Evolutionary conservation across 2,888 invertebrate genomes (phyloP).

Genomic region (Thereva nobilitata): DNA sequence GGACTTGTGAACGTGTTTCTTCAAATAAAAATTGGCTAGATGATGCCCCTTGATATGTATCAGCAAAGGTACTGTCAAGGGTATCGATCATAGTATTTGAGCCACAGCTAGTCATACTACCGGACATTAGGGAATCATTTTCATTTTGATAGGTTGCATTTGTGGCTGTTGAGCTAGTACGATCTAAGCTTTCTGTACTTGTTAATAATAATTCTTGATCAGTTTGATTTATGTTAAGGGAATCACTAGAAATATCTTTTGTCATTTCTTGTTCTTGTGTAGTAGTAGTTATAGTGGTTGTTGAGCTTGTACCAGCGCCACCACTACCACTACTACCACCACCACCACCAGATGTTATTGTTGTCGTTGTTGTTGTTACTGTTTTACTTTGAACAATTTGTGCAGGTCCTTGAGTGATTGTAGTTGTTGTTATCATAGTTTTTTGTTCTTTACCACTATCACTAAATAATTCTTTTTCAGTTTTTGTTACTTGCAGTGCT

Average conservation of each 20-base stretch:
- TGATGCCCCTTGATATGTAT: slow-evolving; percentile 37
- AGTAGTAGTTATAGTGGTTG: slow-evolving; percentile 45
- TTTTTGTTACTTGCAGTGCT: slow-evolving; percentile 39
- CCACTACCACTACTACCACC: background rate
- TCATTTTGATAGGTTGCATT: slow-evolving; percentile 84
- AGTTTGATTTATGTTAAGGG: slow-evolving; percentile 56
- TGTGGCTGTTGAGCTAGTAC: slow-evolving; percentile 78
- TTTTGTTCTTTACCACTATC: slow-evolving; percentile 50
- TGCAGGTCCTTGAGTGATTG: slow-evolving; percentile 41
- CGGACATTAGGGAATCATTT: slow-evolving; percentile 83
- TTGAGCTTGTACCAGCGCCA: slow-evolving; percentile 16
- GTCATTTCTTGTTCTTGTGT: slow-evolving; percentile 45
- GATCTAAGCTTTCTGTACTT: slow-evolving; percentile 75
- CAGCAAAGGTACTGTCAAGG: slow-evolving; percentile 58
- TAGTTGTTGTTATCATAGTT: slow-evolving; percentile 45
- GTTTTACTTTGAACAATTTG: slow-evolving; percentile 35
- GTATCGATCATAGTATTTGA: slow-evolving; percentile 85
- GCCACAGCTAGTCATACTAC: slow-evolving; percentile 80
- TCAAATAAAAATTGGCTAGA: slow-evolving; percentile 30
- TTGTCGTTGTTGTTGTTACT: slow-evolving; percentile 31
- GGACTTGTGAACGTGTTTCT: slow-evolving; percentile 8
- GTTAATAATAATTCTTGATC: slow-evolving; percentile 65
- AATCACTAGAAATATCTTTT: slow-evolving; percentile 56
- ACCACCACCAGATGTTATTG: slow-evolving; percentile 11
- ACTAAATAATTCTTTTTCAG: slow-evolving; percentile 48